Base-by-base conservation (phyloP, 1,140 invertebrate genomes). In the Charaxes varanes region DNA sequence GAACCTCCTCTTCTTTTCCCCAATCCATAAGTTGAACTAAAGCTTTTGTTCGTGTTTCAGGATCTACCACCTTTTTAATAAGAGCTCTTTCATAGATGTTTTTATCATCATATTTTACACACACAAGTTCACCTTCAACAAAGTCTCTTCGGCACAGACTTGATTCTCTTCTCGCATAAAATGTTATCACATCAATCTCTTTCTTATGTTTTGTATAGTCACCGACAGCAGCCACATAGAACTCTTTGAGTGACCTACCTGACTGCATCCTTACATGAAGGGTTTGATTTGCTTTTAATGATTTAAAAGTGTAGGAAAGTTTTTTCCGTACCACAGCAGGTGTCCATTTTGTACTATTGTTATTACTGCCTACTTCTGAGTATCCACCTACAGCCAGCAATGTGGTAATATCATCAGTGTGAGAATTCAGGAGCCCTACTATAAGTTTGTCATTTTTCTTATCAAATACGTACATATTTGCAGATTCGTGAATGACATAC, bases 251-350 rank as follows among this genome's bases (percentile, higher is more conserved):
- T n/a, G 42, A 46, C 7, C 16, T 23, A 6, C 38, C 52, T 6
- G 28, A 33, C 14, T 24, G 35, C 3, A 51, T 32, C 17, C 24
- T 41, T n/a, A 46, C 52, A 23, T 33, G 34, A 18, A 55, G 18
- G 1, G 17, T 34, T 4, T 50, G 27, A 21, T 41, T 34, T 6
- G 46, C 22, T 10, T 17, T 26, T 3, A 51, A 6, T 16, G 27
- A 14, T 23, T 42, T 50, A 11, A 40, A 28, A 17, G 45, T 31
- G 14, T 24, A 55, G 11, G 18, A 14, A 2, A 24, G 14, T 12
- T 17, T 21, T 15, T 28, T 32, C 3, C 32, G 30, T 7, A 18
- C n/a, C 4, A 22, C 7, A 5, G 18, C n/a, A 14, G 28, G 31
- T 15, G 15, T 28, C 32, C 32, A 36, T 12, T 16, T 11, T 28